Conservation (phyloP, 2,888 invertebrate genomes). For the Aspidapion aeneum region DNA sequence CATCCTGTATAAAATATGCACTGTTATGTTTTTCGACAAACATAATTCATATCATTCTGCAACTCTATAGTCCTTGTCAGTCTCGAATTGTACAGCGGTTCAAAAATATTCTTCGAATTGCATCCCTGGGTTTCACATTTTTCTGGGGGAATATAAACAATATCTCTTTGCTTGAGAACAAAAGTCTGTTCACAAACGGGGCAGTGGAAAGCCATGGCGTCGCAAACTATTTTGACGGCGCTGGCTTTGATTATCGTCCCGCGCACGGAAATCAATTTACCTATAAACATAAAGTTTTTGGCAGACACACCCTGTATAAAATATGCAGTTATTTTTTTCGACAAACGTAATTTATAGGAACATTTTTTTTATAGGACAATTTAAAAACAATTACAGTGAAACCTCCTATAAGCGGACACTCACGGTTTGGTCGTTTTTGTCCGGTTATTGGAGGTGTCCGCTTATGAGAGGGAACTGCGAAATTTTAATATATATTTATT, state of each 20-base stretch:
- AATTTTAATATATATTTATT: too few species aligned
- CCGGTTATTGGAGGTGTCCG: too few species aligned
- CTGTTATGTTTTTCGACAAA: neutral
- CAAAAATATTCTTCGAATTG: slow-evolving; percentile 58
- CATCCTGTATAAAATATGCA: neutral
- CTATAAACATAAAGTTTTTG: slow-evolving; percentile 43
- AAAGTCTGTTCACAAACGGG: slow-evolving; percentile 63
- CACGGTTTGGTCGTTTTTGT: too few species aligned
- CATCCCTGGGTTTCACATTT: slow-evolving; percentile 57
- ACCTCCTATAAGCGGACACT: too few species aligned
- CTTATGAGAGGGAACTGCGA: too few species aligned
- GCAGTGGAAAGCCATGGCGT: slow-evolving; percentile 77
- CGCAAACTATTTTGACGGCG: slow-evolving; percentile 67
- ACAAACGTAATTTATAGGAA: neutral
- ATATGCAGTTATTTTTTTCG: neutral
- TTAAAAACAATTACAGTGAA: slow-evolving; percentile 8
- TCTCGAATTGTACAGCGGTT: slow-evolving; percentile 60
- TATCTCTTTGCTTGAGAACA: slow-evolving; percentile 62
- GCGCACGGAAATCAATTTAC: slow-evolving; percentile 72
- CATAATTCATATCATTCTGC: too few species aligned
- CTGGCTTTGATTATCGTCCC: slow-evolving; percentile 84
- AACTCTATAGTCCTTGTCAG: slow-evolving; percentile 72
- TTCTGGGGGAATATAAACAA: slow-evolving; percentile 56
- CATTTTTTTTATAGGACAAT: neutral
- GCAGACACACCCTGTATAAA: neutral